These are phyloP conservation scores for Zoanthus gigantus DNA, from an alignment of 92 coral and sea anemone genomes.

Conservation along the genomic window DNA sequence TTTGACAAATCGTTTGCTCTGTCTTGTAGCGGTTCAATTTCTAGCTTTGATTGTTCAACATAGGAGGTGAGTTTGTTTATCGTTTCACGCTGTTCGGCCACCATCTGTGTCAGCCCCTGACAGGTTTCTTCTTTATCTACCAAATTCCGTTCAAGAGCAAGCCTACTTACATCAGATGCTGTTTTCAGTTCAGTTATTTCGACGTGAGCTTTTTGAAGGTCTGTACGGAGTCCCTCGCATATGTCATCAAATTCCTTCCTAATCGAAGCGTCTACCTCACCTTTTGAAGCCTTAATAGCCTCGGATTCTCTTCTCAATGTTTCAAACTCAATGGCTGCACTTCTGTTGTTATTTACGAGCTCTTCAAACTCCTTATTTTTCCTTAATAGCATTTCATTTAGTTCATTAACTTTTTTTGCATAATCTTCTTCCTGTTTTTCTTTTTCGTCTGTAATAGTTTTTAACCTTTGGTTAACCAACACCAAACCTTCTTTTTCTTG, in stretches of 20 bases:
- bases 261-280: conserved; percentile 52
- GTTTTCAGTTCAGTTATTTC: conserved; percentile 54
- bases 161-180: conserved; percentile 53
- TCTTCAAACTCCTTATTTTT: conserved; percentile 15
- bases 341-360: conserved; percentile 12
- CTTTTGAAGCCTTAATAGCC: conserved; percentile 51
- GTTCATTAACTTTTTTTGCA: conserved; percentile 10
- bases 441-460: conserved; percentile 33
- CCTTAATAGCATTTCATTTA: conserved; percentile 29
- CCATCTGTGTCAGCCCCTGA: conserved; percentile 70
- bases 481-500: conserved; percentile 32
- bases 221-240: conserved; percentile 57
- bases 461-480: conserved; percentile 38
- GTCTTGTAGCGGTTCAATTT: conserved; percentile 28
- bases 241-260: conserved; percentile 65
- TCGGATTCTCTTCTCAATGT: conserved; percentile 42
- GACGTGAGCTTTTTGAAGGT: conserved; percentile 48
- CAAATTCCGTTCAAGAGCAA: conserved; percentile 65
- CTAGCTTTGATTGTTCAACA: conserved; percentile 24
- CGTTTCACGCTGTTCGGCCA: conserved; percentile 74
- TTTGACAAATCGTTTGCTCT: conserved; percentile 61
- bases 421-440: conserved; percentile 33
- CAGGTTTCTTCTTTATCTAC: conserved; percentile 82
- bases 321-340: conserved; percentile 39
- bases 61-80: conserved; percentile 16